A percentile compares a stretch with the other conserved stretches of the same genome.
These are phyloP conservation scores for Numenius phaeopus DNA, from an alignment of 2,797 vertebrate genomes.

Conservation along the genomic window DNA sequence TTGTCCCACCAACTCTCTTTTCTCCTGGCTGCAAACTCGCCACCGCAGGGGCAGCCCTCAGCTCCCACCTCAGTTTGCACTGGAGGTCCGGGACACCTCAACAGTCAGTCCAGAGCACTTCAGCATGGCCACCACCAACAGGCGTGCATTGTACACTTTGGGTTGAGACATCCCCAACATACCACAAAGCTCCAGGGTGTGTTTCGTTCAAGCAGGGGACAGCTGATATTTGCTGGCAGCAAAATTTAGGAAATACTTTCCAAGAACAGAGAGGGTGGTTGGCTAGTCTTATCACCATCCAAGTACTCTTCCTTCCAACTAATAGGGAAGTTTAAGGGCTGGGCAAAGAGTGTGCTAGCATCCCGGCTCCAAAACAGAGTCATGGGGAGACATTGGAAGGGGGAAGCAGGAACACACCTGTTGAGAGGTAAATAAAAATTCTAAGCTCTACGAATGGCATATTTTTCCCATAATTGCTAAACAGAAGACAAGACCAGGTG, in stretches of 20 bases:
- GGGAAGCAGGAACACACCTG: not conserved
- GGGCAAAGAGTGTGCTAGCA: not conserved
- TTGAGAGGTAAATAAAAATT: not conserved
- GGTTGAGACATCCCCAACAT: not conserved
- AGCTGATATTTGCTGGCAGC: not conserved
- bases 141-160: accelerated
- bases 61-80: not conserved
- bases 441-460: not conserved
- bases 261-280: not conserved
- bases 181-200: not conserved
- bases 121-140: not conserved
- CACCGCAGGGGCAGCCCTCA: accelerated
- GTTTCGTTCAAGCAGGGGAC: not conserved
- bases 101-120: not conserved
- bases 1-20: not conserved
- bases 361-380: not conserved
- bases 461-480: not conserved
- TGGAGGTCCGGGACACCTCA: not conserved
- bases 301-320: not conserved
- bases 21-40: not conserved
- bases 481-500: not conserved
- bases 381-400: accelerated
- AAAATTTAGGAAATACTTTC: not conserved
- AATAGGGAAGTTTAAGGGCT: not conserved
- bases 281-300: not conserved